A percentile compares a stretch with the other conserved stretches of the same genome.
These are phyloP conservation scores for Hypselothyrea guttata DNA, from an alignment of 2,888 invertebrate species.

Conservation along the genomic window DNA sequence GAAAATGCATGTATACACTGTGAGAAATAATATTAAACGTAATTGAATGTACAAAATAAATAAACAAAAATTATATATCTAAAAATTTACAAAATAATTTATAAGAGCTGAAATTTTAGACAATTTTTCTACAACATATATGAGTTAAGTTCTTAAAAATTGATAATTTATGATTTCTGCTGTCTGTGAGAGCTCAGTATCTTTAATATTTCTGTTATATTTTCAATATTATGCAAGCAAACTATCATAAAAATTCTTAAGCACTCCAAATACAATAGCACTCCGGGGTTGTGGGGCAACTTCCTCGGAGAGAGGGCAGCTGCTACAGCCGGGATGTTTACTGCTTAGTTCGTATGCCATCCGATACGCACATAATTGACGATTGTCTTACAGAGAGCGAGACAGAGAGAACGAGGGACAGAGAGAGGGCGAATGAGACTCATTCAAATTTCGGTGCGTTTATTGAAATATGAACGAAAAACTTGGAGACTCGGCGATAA, in stretches of 20 bases:
- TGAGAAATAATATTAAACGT: neutral
- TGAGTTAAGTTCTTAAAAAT: too few relatives aligned
- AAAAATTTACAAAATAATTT: too few relatives aligned
- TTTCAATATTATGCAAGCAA: constrained; percentile 59
- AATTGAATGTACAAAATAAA: too few relatives aligned
- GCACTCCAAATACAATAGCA: constrained; percentile 48
- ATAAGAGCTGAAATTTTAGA: too few relatives aligned
- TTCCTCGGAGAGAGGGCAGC: constrained; percentile 22
- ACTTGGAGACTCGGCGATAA: constrained; percentile 49
- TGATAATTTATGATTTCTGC: too few relatives aligned
- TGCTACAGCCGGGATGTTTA: constrained; percentile 18
- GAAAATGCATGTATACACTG: neutral
- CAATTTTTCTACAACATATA: too few relatives aligned
- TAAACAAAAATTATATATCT: too few relatives aligned
- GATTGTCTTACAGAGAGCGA: constrained; percentile 58
- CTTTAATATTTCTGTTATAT: constrained; percentile 11
- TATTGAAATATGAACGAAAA: constrained; percentile 74
- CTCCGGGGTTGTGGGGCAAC: constrained; percentile 5
- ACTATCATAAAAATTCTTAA: constrained; percentile 78
- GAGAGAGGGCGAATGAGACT: constrained; percentile 1
- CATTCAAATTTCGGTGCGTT: constrained; percentile 76
- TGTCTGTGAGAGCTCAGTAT: constrained; percentile 10
- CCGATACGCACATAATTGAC: constrained; percentile 65
- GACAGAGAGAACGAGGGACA: neutral
- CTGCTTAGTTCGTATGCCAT: constrained; percentile 48